phyloP scores from a whole-genome alignment of 2,113 vertebrate species.

The Saguinus midas region DNA sequence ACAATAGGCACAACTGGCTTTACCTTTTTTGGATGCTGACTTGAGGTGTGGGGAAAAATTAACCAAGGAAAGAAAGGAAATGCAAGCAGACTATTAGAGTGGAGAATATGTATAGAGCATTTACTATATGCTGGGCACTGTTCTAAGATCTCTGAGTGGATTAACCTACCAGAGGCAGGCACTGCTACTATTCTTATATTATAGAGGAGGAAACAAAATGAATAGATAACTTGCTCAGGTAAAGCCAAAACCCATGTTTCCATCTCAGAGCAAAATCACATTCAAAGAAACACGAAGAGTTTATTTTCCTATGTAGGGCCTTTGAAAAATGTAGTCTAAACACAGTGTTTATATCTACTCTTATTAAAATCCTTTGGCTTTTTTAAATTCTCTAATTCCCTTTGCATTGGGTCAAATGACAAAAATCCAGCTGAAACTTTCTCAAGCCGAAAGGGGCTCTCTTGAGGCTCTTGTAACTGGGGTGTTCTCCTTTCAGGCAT shows the following conservation, averaged over 20 bases:
- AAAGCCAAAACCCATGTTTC: neutral
- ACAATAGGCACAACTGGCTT: neutral
- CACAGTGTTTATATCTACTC: neutral
- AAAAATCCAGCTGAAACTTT: neutral
- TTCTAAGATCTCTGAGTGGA: neutral
- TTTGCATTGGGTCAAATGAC: constrained; percentile 20
- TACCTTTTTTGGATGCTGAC: neutral
- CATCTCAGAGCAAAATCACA: neutral
- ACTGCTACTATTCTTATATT: neutral
- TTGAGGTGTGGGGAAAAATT: neutral
- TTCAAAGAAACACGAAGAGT: constrained; percentile 14
- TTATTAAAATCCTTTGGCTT: neutral
- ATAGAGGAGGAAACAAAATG: neutral
- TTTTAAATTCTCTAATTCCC: neutral
- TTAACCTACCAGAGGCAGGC: neutral
- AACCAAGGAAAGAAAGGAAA: neutral
- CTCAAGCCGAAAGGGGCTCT: neutral
- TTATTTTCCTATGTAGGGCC: neutral
- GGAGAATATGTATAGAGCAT: too few species aligned
- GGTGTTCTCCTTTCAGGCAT: neutral
- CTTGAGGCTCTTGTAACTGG: neutral
- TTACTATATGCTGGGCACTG: too few species aligned
- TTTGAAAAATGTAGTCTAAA: neutral
- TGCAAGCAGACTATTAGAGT: neutral
- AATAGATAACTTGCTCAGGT: neutral